phyloP scores from a whole-genome alignment of 2,113 vertebrate species.

The Thunnus thynnus region DNA sequence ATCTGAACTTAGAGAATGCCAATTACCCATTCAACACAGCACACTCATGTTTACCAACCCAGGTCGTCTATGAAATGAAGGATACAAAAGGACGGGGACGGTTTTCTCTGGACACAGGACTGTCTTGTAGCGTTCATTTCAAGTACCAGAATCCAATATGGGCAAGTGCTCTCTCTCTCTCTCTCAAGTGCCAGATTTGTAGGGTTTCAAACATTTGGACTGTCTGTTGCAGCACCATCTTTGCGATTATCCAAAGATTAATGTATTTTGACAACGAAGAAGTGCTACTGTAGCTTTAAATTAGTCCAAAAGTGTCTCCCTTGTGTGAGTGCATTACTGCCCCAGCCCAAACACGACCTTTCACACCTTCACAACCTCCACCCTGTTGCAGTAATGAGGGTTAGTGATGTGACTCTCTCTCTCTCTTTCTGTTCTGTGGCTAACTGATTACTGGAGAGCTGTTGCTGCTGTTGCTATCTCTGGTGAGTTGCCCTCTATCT shows the following conservation, averaged over 20 bases:
- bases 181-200: neutral
- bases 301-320: constrained; percentile 21
- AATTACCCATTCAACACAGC: neutral
- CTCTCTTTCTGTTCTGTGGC: constrained; percentile 1
- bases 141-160: neutral
- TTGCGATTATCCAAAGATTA: constrained; percentile 10
- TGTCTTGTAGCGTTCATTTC: neutral
- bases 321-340: constrained; percentile 50
- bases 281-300: constrained; percentile 8
- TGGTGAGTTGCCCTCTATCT: constrained; percentile 68
- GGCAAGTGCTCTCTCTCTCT: neutral
- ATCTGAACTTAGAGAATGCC: neutral
- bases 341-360: constrained; percentile 11
- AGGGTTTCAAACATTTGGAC: neutral
- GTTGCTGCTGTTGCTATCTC: constrained; percentile 61
- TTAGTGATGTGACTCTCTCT: constrained; percentile 47
- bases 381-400: constrained; percentile 70
- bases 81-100: neutral
- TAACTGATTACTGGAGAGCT: constrained; percentile 66
- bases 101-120: neutral
- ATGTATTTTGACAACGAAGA: constrained; percentile 16
- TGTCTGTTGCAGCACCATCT: neutral
- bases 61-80: neutral
- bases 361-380: constrained; percentile 46
- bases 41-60: neutral